Evolutionary conservation across 2,113 vertebrate species (phyloP).

Genomic region (Callocephalon fimbriatum): DNA sequence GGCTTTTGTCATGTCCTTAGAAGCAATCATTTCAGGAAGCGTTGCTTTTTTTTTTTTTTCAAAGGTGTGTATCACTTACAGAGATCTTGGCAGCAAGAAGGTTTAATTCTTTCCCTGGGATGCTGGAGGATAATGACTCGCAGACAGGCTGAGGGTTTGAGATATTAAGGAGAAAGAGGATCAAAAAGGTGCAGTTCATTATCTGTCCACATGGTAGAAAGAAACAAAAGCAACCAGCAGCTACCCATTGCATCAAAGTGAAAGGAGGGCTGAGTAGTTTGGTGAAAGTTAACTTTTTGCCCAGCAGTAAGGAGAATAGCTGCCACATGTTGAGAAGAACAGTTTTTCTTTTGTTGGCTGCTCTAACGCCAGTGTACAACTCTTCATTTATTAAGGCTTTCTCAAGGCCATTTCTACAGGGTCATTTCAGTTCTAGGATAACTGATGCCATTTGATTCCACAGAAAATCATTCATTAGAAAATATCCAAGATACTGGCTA

Average conservation of each 20-base stretch:
- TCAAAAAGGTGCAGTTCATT: not conserved
- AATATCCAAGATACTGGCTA: not conserved
- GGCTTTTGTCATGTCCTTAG: conserved; percentile 23
- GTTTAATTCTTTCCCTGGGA: not conserved
- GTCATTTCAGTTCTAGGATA: not conserved
- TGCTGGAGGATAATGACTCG: not conserved
- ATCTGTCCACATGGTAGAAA: not conserved
- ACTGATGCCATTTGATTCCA: not conserved
- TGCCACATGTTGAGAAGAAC: not conserved
- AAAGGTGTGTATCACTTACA: not conserved
- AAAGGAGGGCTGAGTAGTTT: not conserved
- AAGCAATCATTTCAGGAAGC: conserved; percentile 49
- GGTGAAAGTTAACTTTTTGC: not conserved
- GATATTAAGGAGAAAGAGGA: not conserved
- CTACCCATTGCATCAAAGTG: not conserved
- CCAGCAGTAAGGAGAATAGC: not conserved
- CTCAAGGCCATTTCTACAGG: not conserved
- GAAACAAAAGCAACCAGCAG: not conserved
- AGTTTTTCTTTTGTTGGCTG: not conserved
- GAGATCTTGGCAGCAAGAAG: not conserved
- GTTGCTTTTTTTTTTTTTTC: not conserved
- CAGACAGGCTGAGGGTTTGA: not conserved
- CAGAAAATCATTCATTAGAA: not conserved
- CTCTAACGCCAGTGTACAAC: not conserved
- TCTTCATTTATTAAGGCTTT: not conserved